Evolutionary conservation across 2,113 vertebrate genomes (phyloP).

Genomic region (Chamaea fasciata): DNA sequence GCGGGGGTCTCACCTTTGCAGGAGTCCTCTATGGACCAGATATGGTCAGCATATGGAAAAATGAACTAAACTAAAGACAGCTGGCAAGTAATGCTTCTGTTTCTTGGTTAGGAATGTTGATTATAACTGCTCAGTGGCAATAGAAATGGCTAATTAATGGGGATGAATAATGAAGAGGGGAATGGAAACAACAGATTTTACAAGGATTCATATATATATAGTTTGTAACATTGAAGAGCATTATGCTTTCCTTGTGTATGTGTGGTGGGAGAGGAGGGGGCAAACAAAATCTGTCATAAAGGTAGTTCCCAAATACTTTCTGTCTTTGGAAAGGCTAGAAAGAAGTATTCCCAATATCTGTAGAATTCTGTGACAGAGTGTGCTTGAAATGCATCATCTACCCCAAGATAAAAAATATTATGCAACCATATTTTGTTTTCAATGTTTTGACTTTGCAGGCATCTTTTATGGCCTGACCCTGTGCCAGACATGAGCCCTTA

Average conservation of each 20-base stretch:
- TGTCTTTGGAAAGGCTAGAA: neutral
- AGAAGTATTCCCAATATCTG: neutral
- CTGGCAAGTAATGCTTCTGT: neutral
- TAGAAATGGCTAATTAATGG: neutral
- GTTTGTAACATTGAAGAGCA: neutral
- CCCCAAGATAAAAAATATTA: neutral
- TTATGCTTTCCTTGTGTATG: neutral
- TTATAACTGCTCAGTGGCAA: neutral
- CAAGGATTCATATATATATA: neutral
- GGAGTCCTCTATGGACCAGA: accelerated
- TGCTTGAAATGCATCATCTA: neutral
- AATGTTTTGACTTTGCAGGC: neutral
- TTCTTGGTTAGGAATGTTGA: neutral
- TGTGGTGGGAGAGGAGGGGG: neutral
- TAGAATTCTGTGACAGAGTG: neutral
- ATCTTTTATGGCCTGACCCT: neutral
- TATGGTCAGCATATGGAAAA: neutral
- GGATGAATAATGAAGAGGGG: neutral
- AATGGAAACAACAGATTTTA: neutral
- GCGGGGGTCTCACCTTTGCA: neutral
- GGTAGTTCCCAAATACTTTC: neutral
- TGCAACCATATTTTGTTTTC: neutral
- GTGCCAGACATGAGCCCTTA: neutral
- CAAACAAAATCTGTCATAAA: neutral
- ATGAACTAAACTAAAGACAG: neutral